A percentile compares a stretch with the other conserved stretches of the same genome.
Evolutionary conservation across 2,797 vertebrate species (phyloP).

Genomic region (Diglossa cyanea): DNA sequence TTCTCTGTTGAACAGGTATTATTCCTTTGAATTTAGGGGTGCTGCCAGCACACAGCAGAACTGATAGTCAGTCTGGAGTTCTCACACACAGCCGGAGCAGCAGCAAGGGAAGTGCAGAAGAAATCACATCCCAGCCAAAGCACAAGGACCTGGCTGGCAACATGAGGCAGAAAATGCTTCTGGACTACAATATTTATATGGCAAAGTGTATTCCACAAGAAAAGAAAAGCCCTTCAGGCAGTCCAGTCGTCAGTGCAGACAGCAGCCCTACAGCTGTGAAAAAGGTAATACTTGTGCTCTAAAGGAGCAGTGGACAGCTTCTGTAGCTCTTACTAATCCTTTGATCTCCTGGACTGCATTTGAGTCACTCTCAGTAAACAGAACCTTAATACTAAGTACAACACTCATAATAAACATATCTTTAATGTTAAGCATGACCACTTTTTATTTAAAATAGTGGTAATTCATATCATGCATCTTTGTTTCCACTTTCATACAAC

Average conservation of each 20-base stretch:
- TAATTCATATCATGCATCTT: not conserved
- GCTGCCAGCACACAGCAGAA: constrained; percentile 68
- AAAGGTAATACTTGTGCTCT: constrained; percentile 79
- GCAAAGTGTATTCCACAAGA: constrained; percentile 84
- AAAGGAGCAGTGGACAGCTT: not conserved
- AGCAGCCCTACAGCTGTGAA: constrained; percentile 89
- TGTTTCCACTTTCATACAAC: not conserved
- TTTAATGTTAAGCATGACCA: not conserved
- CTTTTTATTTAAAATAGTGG: not conserved
- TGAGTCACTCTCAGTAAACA: not conserved
- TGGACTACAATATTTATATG: constrained; percentile 92
- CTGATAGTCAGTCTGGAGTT: constrained; percentile 67
- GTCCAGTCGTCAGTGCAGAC: constrained; percentile 84
- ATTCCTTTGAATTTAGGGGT: constrained; percentile 69
- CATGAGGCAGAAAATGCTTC: constrained; percentile 78
- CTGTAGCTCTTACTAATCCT: not conserved
- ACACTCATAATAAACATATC: not conserved
- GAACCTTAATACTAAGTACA: not conserved
- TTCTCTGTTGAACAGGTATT: not conserved
- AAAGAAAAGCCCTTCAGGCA: constrained; percentile 76
- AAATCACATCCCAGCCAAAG: constrained; percentile 80
- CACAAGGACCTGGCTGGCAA: constrained; percentile 80
- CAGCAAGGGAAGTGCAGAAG: constrained; percentile 89
- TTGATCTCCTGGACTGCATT: not conserved
- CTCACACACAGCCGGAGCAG: constrained; percentile 85